Base-by-base conservation (phyloP, 2,797 vertebrate genomes). In the Mus spretus region DNA sequence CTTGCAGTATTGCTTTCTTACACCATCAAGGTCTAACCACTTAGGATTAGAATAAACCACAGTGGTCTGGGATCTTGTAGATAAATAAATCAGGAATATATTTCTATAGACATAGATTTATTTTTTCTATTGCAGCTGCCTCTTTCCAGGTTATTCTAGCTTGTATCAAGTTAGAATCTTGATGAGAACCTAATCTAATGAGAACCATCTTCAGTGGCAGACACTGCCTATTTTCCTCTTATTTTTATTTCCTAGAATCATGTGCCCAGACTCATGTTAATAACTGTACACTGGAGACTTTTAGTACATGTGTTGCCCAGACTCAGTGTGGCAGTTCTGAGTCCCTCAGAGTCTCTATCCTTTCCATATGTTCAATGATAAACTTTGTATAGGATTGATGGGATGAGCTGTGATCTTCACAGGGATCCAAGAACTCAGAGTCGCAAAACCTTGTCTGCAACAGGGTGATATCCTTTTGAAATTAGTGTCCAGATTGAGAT, bases 211-310 rank as follows among this genome's bases (percentile, higher is more conserved):
- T 0, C 37, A 44, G 1, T 28, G 24, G 13, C 37, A 28, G 37
- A 15, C 24, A 26, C 12, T 4, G 6, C 1, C 55, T n/a, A 28
- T 7, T 40, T 0, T 26, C 22, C 6, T 10, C 2, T 28, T 82
- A 1, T 28, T 24, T 61, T 28, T 40, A 61, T 59, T 82, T 82
- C 12, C 20, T 19, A 2, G 14, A 57, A 83, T 44, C 8, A 10
- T 40, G 13, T 26, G 13, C 37, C 2, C 24, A 83, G 37, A 10
- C 7, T 28, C 57, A 17, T 28, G 14, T 0, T 2, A 83, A 83
- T 13, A 61, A 13, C 7, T 61, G 57, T 14, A 14, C 37, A 28
- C 5, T 13, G 40, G 40, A 19, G 37, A 0, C 37, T 83, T 44
- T 59, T 63, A 37, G 81, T 59, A 28, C 14, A 44, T 14, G 57